These are phyloP conservation scores for Hormaphis cornu DNA, from an alignment of 1,140 invertebrate genomes.

Conservation along the genomic window DNA sequence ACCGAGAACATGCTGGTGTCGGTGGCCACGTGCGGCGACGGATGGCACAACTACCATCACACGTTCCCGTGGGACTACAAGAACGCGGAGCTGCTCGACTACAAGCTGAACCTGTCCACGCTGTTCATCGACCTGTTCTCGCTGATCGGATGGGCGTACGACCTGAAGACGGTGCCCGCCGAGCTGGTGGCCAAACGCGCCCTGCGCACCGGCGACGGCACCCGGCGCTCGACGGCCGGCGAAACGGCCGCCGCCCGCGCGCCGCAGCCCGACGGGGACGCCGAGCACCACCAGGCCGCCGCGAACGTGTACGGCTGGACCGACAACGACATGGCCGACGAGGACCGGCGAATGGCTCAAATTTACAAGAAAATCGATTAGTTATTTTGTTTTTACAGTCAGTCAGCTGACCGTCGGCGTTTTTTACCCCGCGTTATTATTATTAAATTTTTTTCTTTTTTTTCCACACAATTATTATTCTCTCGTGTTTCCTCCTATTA, in stretches of 20 bases:
- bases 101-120: constrained; percentile 68
- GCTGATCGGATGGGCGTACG: constrained; percentile 76
- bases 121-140: constrained; percentile 76
- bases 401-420: no score
- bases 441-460: not conserved
- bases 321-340: constrained; percentile 40
- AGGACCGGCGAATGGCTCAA: constrained; percentile 36
- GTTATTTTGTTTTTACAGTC: not conserved
- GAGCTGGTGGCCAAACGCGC: constrained; percentile 55
- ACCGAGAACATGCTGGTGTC: constrained; percentile 62
- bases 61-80: constrained; percentile 90
- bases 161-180: constrained; percentile 53
- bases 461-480: no score
- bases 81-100: constrained; percentile 67
- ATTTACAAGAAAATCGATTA: constrained; percentile 34
- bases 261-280: constrained; percentile 36
- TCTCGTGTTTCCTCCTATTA: no score
- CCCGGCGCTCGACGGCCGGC: constrained; percentile 48
- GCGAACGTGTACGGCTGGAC: constrained; percentile 41
- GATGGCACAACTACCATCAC: constrained; percentile 94
- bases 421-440: not conserved
- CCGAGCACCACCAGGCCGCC: not conserved
- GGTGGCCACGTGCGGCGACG: constrained; percentile 65
- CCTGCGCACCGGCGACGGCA: constrained; percentile 58
- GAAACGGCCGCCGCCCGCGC: constrained; percentile 49